Percentiles rank a stretch among this genome's conserved stretches.
phyloP scores from a whole-genome alignment of 2,888 invertebrate genomes.

The Lymantria dispar region DNA sequence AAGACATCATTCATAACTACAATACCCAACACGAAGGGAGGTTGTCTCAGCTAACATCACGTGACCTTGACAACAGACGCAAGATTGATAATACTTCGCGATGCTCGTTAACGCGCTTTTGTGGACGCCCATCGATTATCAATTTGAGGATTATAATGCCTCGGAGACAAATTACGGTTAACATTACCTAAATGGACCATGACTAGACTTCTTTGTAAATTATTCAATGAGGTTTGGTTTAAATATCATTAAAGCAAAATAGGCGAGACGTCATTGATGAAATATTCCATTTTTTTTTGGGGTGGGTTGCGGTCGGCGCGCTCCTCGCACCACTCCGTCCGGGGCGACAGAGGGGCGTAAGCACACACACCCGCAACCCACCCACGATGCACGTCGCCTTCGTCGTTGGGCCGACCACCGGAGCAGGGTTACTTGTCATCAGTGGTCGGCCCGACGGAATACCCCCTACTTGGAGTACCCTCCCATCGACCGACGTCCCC shows the following conservation, averaged over 20 bases:
- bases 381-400: too few species aligned
- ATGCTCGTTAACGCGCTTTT: constrained; percentile 57
- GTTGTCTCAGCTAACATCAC: constrained; percentile 19
- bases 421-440: too few species aligned
- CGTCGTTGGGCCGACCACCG: too few species aligned
- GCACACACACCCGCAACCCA: too few species aligned
- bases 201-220: constrained; percentile 32
- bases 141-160: constrained; percentile 57
- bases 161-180: constrained; percentile 52
- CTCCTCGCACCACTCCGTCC: too few species aligned
- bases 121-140: constrained; percentile 61
- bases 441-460: too few species aligned
- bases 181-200: constrained; percentile 39
- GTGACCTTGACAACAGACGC: constrained; percentile 45
- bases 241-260: background rate
- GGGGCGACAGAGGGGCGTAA: too few species aligned
- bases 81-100: constrained; percentile 55
- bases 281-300: too few species aligned
- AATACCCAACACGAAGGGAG: constrained; percentile 25
- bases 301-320: too few species aligned
- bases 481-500: too few species aligned
- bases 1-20: constrained; percentile 19
- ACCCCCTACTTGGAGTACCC: too few species aligned
- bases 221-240: constrained; percentile 22
- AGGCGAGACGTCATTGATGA: background rate